Base-by-base conservation (phyloP, 2,888 invertebrate genomes). In the Oithona nana region DNA sequence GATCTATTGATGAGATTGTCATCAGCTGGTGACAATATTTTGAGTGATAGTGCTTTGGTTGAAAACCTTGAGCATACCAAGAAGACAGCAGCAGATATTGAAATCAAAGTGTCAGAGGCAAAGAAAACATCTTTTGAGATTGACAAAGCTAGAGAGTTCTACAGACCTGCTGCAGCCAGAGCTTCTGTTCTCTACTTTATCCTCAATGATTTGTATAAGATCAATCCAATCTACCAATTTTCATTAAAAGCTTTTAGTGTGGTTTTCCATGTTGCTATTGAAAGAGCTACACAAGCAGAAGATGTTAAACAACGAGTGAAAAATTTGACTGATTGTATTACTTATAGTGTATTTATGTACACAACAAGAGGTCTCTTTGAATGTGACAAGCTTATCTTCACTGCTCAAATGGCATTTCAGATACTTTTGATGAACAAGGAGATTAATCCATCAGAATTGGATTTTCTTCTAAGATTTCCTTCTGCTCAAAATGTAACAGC, bases 21-120 rank as follows among this genome's bases (percentile, higher is more conserved):
- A 1, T 88, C 90, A 1, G 93, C 93, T 4, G 89, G 88, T 61
- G 89, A 90, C 1, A 90, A 95, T 75, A 85, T 95, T 70, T 76
- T 95, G 50, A 93, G 89, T 16, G 94, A 95, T 72, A 90, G 92
- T 0, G 90, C 88, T 11, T 77, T 95, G 58, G 94, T 95, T 0
- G 94, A 95, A 73, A 95, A 94, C 75, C 79, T 95, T 66, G 95
- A 95, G 75, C 90, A 86, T 1, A 95, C 94, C 0, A 95, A 95
- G 74, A 81, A 84, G 69, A 95, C 94, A 3, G 94, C 95, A 0
- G 89, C 88, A 4, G 94, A 95, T 76, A 92, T 95, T 70, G 92
- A 94, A 72, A 81, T 70, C 65, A 75, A 67, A 65, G 67, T 94
- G 1, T 80, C 83, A 16, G 93, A 94, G 76, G 94, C 93, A 0